These are phyloP conservation scores for Patella depressa DNA, from an alignment of 2,888 invertebrate genomes.

Conservation along the genomic window DNA sequence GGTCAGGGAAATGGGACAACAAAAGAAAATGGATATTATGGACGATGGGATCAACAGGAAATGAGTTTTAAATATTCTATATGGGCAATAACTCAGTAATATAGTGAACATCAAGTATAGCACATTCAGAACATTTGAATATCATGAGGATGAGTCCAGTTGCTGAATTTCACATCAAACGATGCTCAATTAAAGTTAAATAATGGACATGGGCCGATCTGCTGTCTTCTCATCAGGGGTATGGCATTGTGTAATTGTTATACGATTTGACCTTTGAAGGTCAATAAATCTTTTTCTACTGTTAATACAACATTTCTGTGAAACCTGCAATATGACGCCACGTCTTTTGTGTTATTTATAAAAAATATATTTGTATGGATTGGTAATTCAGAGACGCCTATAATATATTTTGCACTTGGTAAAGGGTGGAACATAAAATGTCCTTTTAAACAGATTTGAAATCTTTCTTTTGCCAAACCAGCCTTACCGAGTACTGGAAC, in stretches of 20 bases:
- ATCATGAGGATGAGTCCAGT: not conserved
- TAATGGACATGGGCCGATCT: not conserved
- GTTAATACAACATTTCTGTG: no score
- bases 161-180: constrained; percentile 10
- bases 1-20: not conserved
- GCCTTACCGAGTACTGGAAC: no score
- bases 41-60: not conserved
- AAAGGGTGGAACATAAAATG: no score
- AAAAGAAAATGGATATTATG: not conserved
- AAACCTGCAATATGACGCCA: no score
- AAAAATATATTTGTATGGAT: no score
- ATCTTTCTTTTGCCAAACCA: no score
- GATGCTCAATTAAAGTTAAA: constrained; percentile 6
- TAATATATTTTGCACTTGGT: no score
- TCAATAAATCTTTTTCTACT: not conserved
- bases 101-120: no score
- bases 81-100: not conserved
- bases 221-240: not conserved
- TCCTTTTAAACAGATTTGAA: no score
- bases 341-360: no score
- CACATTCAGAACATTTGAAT: no score
- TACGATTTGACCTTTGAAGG: not conserved
- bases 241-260: constrained; percentile 8
- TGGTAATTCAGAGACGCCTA: no score
- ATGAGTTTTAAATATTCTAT: constrained; percentile 3